phyloP scores from a whole-genome alignment of 2,797 vertebrate species.

The Chaetophractus vellerosus region DNA sequence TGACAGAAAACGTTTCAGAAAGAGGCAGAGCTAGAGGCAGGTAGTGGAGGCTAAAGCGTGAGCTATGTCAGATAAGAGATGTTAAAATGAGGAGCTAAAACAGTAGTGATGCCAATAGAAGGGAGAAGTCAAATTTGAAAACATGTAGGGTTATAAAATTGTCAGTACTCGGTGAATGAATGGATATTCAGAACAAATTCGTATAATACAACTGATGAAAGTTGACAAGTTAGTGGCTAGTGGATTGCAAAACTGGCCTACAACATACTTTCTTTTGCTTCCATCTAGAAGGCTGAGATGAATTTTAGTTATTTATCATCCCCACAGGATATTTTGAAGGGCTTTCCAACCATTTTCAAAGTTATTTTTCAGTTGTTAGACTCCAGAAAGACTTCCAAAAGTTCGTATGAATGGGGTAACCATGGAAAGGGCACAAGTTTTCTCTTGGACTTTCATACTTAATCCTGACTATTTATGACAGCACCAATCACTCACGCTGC shows the following conservation, averaged over 20 bases:
- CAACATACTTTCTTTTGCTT: neutral
- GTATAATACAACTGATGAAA: neutral
- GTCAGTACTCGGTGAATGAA: neutral
- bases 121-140: neutral
- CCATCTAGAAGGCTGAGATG: neutral
- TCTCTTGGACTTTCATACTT: constrained; percentile 66
- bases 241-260: neutral
- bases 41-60: neutral
- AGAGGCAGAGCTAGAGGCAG: neutral
- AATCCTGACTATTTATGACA: constrained; percentile 61
- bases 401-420: neutral
- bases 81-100: neutral
- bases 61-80: neutral
- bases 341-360: constrained; percentile 59
- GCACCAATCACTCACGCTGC: constrained; percentile 65
- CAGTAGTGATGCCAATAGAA: neutral
- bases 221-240: neutral
- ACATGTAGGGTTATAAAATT: neutral
- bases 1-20: too few relatives aligned
- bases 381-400: constrained; percentile 24
- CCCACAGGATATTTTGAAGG: neutral
- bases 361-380: constrained; percentile 64
- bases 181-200: neutral
- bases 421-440: neutral
- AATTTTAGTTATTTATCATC: constrained; percentile 48